Conservation (phyloP, 2,113 vertebrate genomes). For the Engystomops pustulosus region DNA sequence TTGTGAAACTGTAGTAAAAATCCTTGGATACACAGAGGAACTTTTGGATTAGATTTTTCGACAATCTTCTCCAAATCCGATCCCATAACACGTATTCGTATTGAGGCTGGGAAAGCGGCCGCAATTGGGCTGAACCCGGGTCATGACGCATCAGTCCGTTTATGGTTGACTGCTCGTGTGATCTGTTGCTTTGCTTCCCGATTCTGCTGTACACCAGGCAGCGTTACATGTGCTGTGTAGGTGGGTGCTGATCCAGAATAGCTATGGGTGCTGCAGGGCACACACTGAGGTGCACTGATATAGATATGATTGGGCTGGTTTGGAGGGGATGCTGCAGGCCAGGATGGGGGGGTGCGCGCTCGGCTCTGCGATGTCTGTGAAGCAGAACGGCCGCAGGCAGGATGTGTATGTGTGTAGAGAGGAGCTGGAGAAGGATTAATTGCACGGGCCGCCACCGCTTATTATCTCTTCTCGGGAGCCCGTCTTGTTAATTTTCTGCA, state of each 20-base stretch:
- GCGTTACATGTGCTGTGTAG: neutral
- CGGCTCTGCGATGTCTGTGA: neutral
- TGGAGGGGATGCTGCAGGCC: neutral
- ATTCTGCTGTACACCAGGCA: neutral
- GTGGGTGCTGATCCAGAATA: conserved; percentile 7
- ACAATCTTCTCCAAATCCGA: too few species aligned
- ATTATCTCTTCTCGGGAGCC: conserved; percentile 47
- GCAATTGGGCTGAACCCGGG: too few species aligned
- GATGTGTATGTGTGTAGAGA: neutral
- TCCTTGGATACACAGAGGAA: too few species aligned
- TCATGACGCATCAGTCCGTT: too few species aligned
- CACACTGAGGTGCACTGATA: neutral
- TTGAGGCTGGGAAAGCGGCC: too few species aligned
- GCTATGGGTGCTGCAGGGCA: conserved; percentile 21
- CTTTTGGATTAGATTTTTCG: too few species aligned
- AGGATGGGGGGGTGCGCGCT: too few species aligned
- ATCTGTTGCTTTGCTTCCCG: neutral
- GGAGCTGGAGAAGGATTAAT: conserved; percentile 35
- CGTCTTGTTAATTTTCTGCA: conserved; percentile 46
- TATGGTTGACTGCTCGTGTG: too few species aligned
- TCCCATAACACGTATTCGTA: too few species aligned
- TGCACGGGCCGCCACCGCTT: conserved; percentile 29
- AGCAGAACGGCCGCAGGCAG: neutral
- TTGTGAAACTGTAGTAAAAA: too few species aligned
- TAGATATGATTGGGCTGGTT: neutral